Base-by-base conservation (phyloP, 1,140 invertebrate species). In the Portunus trituberculatus region DNA sequence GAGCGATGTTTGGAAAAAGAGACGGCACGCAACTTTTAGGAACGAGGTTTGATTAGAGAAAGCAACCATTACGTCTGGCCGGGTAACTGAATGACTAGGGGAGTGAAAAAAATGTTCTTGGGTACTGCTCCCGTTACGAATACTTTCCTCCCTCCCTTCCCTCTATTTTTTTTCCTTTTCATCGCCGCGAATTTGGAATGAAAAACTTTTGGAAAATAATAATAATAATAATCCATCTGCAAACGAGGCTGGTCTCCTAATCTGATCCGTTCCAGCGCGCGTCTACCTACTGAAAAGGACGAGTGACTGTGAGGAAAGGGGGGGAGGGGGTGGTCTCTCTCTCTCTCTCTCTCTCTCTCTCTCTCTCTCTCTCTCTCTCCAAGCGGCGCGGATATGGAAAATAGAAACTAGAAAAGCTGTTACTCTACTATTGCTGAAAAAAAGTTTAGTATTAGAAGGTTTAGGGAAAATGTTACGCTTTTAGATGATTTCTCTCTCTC, bases 31-130 rank as follows among this genome's bases (percentile, higher is more conserved):
- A 48, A n/a, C 48, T 25, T 48, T 90, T 90, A 29, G 45, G 39
- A n/a, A 46, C n/a, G 32, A 28, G 88, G 39, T 90, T 90, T 90
- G 88, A 90, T 90, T 90, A 90, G 88, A 90, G 88, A 90, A n/a
- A 90, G 88, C 48, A 52, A 29, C 48, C 45, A 90, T 90, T 90
- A 90, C 88, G 87, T 46, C 20, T 46, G 87, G 46, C 29, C 14
- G 87, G 67, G 67, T 20, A 59, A 59, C 52, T 59, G 48, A 20
- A 91, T 16, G 52, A 10, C 28, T 6, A 91, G 29, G 52, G 52
- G 90, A 91, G 29, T 59, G 39, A 14, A 91, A 76, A 76, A 76
- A n/a, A 76, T n/a, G 67, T n/a, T 76, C 67, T 7, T 1, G n/a
- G n/a, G n/a, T 76, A 76, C 67, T 59, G 48, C 45, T 67, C 3